These are phyloP conservation scores for Syrista parreyssii DNA, from an alignment of 2,888 invertebrate genomes.

Conservation along the genomic window DNA sequence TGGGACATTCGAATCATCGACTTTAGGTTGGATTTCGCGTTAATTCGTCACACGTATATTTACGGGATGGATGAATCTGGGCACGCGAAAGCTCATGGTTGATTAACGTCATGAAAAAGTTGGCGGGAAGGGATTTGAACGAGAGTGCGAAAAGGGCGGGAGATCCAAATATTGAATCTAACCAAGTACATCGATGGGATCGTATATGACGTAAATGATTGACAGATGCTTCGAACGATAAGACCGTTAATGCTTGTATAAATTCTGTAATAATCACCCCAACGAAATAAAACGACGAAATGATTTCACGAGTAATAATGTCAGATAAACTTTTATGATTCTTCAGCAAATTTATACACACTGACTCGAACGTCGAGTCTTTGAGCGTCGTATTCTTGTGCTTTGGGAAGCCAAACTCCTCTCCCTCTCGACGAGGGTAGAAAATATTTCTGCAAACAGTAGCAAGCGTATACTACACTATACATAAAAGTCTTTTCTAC, in stretches of 20 bases:
- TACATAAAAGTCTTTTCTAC: too few relatives aligned
- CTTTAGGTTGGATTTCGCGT: not conserved
- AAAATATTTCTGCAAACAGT: too few relatives aligned
- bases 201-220: not conserved
- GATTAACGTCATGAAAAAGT: too few relatives aligned
- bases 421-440: not conserved
- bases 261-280: not conserved
- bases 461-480: too few relatives aligned
- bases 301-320: not conserved
- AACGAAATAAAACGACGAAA: not conserved
- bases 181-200: not conserved
- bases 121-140: too few relatives aligned
- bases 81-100: too few relatives aligned
- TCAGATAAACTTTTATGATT: not conserved
- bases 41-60: not conserved
- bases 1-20: not conserved
- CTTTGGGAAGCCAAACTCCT: not conserved
- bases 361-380: not conserved
- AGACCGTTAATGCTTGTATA: not conserved
- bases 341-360: not conserved
- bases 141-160: not conserved
- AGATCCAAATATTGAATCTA: not conserved
- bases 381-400: not conserved
- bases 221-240: not conserved
- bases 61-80: too few relatives aligned